Evolutionary conservation across 2,888 invertebrate species (phyloP).

Genomic region (Perdita meconis): DNA sequence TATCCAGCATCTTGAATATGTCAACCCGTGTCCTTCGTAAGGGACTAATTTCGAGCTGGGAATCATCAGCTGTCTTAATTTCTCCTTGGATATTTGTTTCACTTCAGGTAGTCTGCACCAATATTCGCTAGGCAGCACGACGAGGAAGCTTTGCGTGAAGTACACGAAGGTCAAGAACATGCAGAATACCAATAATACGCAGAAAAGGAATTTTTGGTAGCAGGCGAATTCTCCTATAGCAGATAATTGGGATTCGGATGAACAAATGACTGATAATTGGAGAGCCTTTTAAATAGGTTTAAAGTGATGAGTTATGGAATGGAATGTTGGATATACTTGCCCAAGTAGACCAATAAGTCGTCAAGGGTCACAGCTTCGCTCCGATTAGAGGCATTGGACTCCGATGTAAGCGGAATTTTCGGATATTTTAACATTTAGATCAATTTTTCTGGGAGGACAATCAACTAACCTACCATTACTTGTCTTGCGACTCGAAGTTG

Average conservation of each 20-base stretch:
- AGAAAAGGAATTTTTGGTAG: conserved; percentile 79
- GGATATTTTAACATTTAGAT: not conserved
- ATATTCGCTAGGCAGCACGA: conserved; percentile 75
- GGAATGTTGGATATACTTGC: conserved; percentile 40
- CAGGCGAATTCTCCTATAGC: conserved; percentile 78
- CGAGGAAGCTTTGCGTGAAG: conserved; percentile 81
- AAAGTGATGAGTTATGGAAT: not conserved
- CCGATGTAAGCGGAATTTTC: no score
- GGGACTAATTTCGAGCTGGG: conserved; percentile 61
- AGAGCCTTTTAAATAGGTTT: not conserved
- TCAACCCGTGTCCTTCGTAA: conserved; percentile 60
- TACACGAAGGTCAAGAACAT: conserved; percentile 80
- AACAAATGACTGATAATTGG: not conserved
- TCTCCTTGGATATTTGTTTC: conserved; percentile 36
- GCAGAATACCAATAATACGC: conserved; percentile 78
- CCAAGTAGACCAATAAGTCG: conserved; percentile 69
- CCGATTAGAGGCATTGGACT: no score
- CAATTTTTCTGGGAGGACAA: not conserved
- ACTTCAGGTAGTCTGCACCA: conserved; percentile 76
- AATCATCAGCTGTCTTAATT: conserved; percentile 68
- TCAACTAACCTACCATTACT: not conserved
- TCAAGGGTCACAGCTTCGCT: conserved; percentile 64
- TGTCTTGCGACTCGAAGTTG: not conserved
- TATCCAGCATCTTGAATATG: conserved; percentile 73
- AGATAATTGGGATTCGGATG: not conserved